Evolutionary conservation across 2,888 invertebrate genomes (phyloP), one percentile per base, ranked within the genome.

Genomic region (Agrochola lota): DNA sequence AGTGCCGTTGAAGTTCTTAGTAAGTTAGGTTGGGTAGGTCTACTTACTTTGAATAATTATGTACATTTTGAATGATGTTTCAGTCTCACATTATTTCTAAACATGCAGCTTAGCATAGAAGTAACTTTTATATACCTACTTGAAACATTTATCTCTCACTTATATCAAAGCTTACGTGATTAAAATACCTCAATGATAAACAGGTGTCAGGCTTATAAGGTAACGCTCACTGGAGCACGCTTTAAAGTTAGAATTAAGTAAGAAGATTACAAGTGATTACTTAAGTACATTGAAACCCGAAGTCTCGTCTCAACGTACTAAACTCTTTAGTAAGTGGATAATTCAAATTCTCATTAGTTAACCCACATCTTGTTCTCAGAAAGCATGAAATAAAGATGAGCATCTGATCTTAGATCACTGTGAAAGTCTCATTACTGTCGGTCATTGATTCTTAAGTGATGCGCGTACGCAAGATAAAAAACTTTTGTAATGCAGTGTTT

Each of bases 381-480:
- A 83, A 64, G 26, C 60, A 49, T 83, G 57, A 62, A 83, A 83
- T 83, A 81, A 83, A 78, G 72, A 83, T 72, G 77, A 63, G 8
- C n/a, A n/a, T n/a, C n/a, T n/a, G n/a, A n/a, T n/a, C 72, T 77
- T 60, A 52, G 78, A 83, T 59, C 83, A 78, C 52, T 62, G 82
- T 83, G 82, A 82, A 82, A 83, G 83, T 73, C 67, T 59, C 67
- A 68, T 83, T 78, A 78, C 7, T 17, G 15, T 26, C 63, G 73
- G 66, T 78, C 70, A 83, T 20, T 62, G 83, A 40, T 68, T 82
- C 26, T 52, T 59, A 83, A 83, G 73, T 73, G 73, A 52, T 71
- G 73, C 66, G 78, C 59, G 67, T 71, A 63, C 79, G 67, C 78
- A 52, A 71, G 82, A 74, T 43, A 72, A 72, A 72, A 83, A 83